Evolutionary conservation across 2,113 vertebrate genomes (phyloP).

Genomic region (Chelonoidis abingdonii): DNA sequence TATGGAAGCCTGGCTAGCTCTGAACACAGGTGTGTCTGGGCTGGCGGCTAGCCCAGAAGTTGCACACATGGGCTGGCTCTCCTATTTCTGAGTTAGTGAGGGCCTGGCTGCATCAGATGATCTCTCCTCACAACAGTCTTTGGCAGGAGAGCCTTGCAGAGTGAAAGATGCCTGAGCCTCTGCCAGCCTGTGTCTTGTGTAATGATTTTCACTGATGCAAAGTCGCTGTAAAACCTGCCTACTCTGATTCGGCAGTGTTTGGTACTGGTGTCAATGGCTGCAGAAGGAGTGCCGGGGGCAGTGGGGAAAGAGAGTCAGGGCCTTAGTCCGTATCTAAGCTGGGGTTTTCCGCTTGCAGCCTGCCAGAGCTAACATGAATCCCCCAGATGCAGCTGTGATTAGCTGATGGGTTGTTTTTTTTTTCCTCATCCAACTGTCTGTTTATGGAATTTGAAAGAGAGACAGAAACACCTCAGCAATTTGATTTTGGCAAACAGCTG

Average conservation of each 20-base stretch:
- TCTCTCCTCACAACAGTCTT: background rate
- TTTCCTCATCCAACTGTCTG: conserved; percentile 62
- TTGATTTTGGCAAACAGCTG: conserved; percentile 81
- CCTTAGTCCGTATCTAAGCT: background rate
- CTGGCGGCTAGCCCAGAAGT: background rate
- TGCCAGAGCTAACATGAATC: background rate
- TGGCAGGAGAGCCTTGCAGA: background rate
- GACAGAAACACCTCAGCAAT: conserved; percentile 77
- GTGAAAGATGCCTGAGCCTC: background rate
- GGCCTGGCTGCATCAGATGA: background rate
- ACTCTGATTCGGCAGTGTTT: background rate
- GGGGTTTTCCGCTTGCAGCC: conserved; percentile 21
- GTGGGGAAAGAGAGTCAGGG: background rate
- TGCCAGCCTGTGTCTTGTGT: background rate
- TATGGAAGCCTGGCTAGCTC: background rate
- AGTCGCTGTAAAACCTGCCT: background rate
- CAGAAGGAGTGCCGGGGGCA: background rate
- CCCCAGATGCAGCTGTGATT: conserved; percentile 30
- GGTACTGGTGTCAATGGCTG: background rate
- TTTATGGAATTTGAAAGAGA: conserved; percentile 73
- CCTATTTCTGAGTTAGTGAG: background rate
- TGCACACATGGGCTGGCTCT: background rate
- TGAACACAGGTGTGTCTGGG: background rate
- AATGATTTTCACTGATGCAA: background rate
- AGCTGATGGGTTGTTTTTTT: conserved; percentile 46